Base-by-base conservation (phyloP, 1,140 invertebrate species). In the Orius insidiosus region DNA sequence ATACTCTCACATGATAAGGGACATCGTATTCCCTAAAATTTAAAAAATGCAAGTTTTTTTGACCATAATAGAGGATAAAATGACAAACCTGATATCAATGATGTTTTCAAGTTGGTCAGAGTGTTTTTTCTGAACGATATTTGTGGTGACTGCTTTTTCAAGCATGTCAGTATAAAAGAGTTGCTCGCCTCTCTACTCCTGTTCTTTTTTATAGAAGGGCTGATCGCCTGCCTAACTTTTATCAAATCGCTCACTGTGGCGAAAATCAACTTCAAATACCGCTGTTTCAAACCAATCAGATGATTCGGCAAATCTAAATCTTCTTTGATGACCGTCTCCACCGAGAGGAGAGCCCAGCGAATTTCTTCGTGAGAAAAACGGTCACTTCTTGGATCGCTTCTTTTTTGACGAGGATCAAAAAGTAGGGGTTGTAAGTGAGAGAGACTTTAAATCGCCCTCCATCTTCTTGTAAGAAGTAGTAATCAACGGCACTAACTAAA, bases 271-370 rank as follows among this genome's bases (percentile, higher is more conserved):
- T 97, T 97, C 9, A 99, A 66, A 60, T 89, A 98, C 24, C 75
- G 76, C 61, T 88, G 84, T 63, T 90, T 85, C 45, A 98, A 59
- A 0, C 95, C 95, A 39, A 87, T 81, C 13, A 99, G 63, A 67
- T 99, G 95, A 67, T 99, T 97, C 8, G 85, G 75, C 86, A 98
- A 67, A 65, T 98, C 92, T 38, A 98, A 69, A 69, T 98, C 92
- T 68, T 98, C 95, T 67, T 98, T 98, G 33, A 70, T 68, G 19
- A 94, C 63, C 47, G 74, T 67, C 58, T 97, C 85, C 49, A 94
- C 73, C 59, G 75, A 75, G 1, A 73, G 63, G 37, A 95, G 67
- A 76, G 71, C 1, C 83, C 85, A 34, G 70, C 71, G 68, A 79
- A 98, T 60, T 94, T 97, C 60, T 92, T 89, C 3, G 73, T 73